A percentile compares a stretch with the other conserved stretches of the same genome.
Evolutionary conservation across 2,113 vertebrate genomes (phyloP).

Genomic region (Stercorarius parasiticus): DNA sequence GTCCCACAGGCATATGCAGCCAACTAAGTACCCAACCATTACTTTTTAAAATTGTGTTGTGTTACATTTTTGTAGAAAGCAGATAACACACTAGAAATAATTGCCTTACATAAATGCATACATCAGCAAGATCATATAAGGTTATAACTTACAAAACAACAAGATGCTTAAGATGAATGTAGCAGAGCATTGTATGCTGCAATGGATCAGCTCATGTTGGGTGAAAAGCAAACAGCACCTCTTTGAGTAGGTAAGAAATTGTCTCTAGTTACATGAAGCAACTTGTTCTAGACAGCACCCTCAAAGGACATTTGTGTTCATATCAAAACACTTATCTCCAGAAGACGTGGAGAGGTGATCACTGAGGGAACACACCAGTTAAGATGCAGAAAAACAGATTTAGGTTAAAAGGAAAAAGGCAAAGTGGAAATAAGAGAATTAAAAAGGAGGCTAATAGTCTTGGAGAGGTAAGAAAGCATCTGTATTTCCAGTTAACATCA

Average conservation of each 20-base stretch:
- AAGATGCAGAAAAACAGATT: background rate
- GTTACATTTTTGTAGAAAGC: background rate
- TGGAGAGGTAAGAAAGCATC: background rate
- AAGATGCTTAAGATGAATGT: background rate
- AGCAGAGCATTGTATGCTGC: background rate
- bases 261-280: background rate
- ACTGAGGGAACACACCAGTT: background rate
- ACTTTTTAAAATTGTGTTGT: background rate
- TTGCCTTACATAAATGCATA: accelerated
- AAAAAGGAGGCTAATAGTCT: background rate
- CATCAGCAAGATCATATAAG: background rate
- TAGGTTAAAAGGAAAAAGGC: background rate
- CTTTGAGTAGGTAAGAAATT: background rate
- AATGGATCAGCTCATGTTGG: background rate
- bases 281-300: background rate
- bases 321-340: background rate
- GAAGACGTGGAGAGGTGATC: background rate
- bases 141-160: background rate
- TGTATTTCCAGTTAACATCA: background rate
- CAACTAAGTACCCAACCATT: background rate
- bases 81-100: background rate
- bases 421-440: background rate
- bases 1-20: background rate
- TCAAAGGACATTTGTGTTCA: background rate
- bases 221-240: background rate